Percentiles rank a stretch among this genome's conserved stretches.
Evolutionary conservation across 2,888 invertebrate species (phyloP).

Genomic region (Disparrhopalites patrizii): DNA sequence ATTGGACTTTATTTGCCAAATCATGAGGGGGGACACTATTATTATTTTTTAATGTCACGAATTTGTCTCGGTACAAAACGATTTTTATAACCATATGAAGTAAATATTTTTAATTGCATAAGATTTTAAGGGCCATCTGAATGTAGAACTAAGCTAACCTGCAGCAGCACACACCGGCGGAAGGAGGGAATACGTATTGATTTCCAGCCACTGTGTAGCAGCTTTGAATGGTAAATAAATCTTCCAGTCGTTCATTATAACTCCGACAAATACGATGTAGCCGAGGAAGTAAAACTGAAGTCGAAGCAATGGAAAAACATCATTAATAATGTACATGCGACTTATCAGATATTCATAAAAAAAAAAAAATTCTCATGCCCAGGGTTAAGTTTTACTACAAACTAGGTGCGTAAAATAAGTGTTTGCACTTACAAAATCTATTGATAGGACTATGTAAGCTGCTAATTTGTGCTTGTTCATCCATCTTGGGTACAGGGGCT

Average conservation of each 20-base stretch:
- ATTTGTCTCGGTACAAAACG: no score
- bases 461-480: background rate
- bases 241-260: conserved; percentile 11
- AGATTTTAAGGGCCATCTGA: no score
- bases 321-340: background rate
- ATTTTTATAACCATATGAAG: no score
- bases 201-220: background rate
- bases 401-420: background rate
- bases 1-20: background rate
- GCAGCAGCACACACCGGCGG: conserved; percentile 5
- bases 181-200: conserved; percentile 13
- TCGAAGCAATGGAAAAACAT: background rate
- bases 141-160: background rate
- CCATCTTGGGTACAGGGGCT: no score
- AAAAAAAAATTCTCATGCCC: background rate
- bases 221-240: conserved; percentile 7
- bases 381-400: background rate
- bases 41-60: no score
- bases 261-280: background rate
- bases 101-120: no score
- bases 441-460: background rate
- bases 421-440: background rate
- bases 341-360: background rate
- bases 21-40: conserved; percentile 3
- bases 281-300: conserved; percentile 2